These are phyloP conservation scores for Aphelinus atriplicis DNA, from an alignment of 1,140 invertebrate genomes.

Conservation along the genomic window DNA sequence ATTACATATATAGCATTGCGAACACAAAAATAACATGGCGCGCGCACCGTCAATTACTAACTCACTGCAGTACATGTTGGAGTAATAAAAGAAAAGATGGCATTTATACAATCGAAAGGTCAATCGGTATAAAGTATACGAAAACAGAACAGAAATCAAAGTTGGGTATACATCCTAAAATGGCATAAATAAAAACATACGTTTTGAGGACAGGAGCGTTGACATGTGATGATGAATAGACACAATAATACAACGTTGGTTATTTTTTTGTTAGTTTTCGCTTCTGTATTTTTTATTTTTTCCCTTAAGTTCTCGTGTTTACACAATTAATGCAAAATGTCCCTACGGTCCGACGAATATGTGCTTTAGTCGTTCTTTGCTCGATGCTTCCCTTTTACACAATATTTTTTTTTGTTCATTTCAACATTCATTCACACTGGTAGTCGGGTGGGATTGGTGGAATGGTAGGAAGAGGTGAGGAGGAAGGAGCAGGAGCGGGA, in stretches of 20 bases:
- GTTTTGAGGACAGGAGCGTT: background rate
- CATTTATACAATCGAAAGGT: slow-evolving; percentile 9
- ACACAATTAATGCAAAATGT: slow-evolving; percentile 66
- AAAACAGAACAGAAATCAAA: background rate
- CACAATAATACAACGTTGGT: slow-evolving; percentile 35
- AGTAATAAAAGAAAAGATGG: slow-evolving; percentile 19
- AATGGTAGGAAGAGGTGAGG: slow-evolving; percentile 24
- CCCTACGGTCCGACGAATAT: slow-evolving; percentile 64
- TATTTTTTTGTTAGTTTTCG: slow-evolving; percentile 50
- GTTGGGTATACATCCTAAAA: no score
- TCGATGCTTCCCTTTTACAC: slow-evolving; percentile 60
- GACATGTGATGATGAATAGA: slow-evolving; percentile 18
- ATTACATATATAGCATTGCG: slow-evolving; percentile 25
- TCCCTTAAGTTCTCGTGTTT: slow-evolving; percentile 62
- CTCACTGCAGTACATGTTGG: slow-evolving; percentile 10
- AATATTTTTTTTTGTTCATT: slow-evolving; percentile 48
- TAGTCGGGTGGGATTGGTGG: slow-evolving; percentile 51
- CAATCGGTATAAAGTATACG: background rate
- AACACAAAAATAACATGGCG: slow-evolving; percentile 29
- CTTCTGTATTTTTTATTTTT: slow-evolving; percentile 57
- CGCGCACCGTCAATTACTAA: slow-evolving; percentile 1
- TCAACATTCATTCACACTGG: slow-evolving; percentile 64
- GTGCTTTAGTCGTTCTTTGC: slow-evolving; percentile 60
- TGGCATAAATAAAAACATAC: no score
- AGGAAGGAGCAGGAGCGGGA: slow-evolving; percentile 7